Base-by-base conservation (phyloP, 2,113 vertebrate genomes). In the Orientallactaga bullata region DNA sequence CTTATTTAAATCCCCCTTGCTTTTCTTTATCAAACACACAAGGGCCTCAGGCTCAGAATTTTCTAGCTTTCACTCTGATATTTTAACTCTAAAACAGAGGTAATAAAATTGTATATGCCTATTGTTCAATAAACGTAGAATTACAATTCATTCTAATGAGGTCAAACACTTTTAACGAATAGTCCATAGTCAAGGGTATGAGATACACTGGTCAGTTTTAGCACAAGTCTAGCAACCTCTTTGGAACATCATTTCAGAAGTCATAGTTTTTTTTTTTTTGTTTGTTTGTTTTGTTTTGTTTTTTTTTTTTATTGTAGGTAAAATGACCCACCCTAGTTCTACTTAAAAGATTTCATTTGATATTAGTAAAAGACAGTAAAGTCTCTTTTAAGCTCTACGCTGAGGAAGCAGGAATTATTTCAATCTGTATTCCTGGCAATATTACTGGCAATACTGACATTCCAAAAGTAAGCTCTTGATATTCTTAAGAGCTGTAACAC, bases 111-210 rank as follows among this genome's bases (percentile, higher is more conserved):
- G 79, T 23, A 0, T 28, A 16, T 60, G 42, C 73, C 13, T 61
- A 13, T 79, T 72, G 80, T 42, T 87, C 20, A 91, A 87, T 74
- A 13, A 55, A 32, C 23, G 85, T 42, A 92, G 37, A 89, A 68
- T 47, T 90, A 5, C 16, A 88, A 47, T 26, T 82, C 28, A 68
- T 58, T 88, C 23, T 69, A 76, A 55, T 55, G 30, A 79, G 28
- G 61, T 61, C 7, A 37, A 47, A 81, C 39, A 11, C 23, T 80
- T 39, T 10, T 55, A 79, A 71, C 23, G 47, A 77, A 21, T 10
- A 3, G 3, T 82, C 18, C 42, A 47, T 83, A 58, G 7, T 47
- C 10, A 82, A 51, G 63, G 4, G 6, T 30, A 80, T 61, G 39
- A 20, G 51, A 78, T n/a, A 5, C 5, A 72, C n/a, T 69, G 15